Conservation (phyloP, 2,888 invertebrate genomes). For the Phymatocera aterrima region DNA sequence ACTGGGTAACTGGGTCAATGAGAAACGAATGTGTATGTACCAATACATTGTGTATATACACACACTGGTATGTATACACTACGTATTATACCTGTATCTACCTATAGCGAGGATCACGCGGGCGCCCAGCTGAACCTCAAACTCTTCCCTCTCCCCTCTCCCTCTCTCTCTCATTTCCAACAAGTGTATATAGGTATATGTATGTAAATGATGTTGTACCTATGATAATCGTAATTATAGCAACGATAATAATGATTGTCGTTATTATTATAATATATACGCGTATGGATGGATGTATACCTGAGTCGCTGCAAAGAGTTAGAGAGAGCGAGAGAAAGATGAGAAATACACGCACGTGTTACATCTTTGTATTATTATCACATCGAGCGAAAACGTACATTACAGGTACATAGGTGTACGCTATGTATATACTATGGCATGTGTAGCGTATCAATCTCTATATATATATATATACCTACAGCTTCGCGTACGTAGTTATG, state of each 20-base stretch:
- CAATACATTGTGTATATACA: too few relatives aligned
- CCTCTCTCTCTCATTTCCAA: background rate
- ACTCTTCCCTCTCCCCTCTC: background rate
- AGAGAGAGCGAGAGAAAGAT: background rate
- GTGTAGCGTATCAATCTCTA: too few relatives aligned
- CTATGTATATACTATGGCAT: too few relatives aligned
- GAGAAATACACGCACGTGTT: background rate
- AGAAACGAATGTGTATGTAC: constrained; percentile 56
- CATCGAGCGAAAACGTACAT: background rate
- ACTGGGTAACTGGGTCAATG: constrained; percentile 75
- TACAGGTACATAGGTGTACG: too few relatives aligned
- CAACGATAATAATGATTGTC: too few relatives aligned
- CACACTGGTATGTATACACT: too few relatives aligned
- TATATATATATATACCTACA: too few relatives aligned
- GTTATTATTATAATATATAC: background rate
- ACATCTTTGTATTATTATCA: background rate
- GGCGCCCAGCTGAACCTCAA: constrained; percentile 33
- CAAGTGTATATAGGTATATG: background rate
- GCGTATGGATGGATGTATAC: background rate
- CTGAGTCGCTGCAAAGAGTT: too few relatives aligned
- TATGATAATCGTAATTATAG: too few relatives aligned
- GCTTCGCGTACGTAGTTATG: too few relatives aligned
- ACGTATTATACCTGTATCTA: too few relatives aligned
- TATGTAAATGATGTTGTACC: background rate
- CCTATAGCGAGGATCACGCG: constrained; percentile 39